Evolutionary conservation across 2,888 invertebrate genomes (phyloP).

Genomic region (Drosophila quinaria): DNA sequence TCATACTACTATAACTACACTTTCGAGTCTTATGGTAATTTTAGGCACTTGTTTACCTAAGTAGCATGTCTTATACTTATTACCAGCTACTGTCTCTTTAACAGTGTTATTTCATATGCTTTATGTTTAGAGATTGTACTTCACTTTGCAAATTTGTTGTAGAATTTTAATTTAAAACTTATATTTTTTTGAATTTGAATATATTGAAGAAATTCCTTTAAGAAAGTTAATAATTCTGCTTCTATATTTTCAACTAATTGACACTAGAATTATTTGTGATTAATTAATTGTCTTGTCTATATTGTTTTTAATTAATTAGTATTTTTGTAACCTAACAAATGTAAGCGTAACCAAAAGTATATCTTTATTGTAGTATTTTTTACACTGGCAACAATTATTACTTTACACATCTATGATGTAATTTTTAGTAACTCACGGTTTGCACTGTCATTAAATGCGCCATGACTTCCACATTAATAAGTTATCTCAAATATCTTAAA

Average conservation of each 20-base stretch:
- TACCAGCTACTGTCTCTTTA: background rate
- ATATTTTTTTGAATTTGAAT: too few species aligned
- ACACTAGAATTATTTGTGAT: too few species aligned
- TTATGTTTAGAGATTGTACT: background rate
- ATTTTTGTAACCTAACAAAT: too few species aligned
- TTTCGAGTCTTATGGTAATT: conserved; percentile 11
- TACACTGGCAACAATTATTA: background rate
- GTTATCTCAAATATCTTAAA: conserved; percentile 1
- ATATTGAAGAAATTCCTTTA: too few species aligned
- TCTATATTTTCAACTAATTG: too few species aligned
- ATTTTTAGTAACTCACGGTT: background rate
- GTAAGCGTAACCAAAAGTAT: background rate
- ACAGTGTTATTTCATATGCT: background rate
- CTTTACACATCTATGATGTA: background rate
- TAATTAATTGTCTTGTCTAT: too few species aligned
- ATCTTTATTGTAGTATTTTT: background rate
- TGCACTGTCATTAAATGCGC: background rate
- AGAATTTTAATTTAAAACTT: too few species aligned
- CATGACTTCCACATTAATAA: background rate
- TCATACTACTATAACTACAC: conserved; percentile 24
- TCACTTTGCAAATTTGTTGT: background rate
- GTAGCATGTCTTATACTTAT: background rate
- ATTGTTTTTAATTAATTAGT: too few species aligned
- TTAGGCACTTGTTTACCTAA: background rate
- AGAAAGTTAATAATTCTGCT: too few species aligned